phyloP scores from a whole-genome alignment of 2,113 vertebrate species.

The Carlito syrichta region DNA sequence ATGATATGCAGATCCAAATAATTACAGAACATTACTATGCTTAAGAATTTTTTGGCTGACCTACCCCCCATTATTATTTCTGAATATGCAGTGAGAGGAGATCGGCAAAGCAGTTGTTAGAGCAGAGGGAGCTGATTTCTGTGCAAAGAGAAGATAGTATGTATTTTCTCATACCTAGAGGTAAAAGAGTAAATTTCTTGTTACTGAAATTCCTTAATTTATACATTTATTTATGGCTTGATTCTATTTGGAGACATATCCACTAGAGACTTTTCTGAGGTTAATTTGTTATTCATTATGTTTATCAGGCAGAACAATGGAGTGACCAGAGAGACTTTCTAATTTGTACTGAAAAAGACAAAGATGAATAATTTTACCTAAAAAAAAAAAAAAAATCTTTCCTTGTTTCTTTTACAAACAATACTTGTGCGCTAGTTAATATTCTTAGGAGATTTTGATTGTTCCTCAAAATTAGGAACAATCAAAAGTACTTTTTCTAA shows the following conservation, averaged over 20 bases:
- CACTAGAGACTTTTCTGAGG: neutral
- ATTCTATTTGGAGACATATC: neutral
- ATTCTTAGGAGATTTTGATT: neutral
- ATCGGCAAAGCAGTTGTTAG: neutral
- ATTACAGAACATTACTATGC: neutral
- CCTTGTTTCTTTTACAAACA: neutral
- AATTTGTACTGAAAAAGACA: neutral
- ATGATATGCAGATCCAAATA: neutral
- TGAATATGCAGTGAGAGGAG: neutral
- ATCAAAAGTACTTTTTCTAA: neutral
- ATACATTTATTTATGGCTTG: neutral
- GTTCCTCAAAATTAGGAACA: neutral
- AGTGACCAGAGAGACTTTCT: neutral
- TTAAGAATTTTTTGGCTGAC: neutral
- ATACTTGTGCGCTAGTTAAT: neutral
- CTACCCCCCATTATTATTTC: neutral
- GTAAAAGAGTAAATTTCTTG: neutral
- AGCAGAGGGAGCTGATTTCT: neutral
- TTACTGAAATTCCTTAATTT: neutral
- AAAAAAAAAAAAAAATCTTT: neutral
- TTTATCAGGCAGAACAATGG: neutral
- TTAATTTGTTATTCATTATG: neutral
- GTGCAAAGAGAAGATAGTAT: neutral
- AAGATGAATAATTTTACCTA: neutral
- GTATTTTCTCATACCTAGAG: neutral